Percentiles rank a stretch among this genome's conserved stretches.
Evolutionary conservation across 2,888 invertebrate species (phyloP).

Genomic region (Cataglyphis cursor): DNA sequence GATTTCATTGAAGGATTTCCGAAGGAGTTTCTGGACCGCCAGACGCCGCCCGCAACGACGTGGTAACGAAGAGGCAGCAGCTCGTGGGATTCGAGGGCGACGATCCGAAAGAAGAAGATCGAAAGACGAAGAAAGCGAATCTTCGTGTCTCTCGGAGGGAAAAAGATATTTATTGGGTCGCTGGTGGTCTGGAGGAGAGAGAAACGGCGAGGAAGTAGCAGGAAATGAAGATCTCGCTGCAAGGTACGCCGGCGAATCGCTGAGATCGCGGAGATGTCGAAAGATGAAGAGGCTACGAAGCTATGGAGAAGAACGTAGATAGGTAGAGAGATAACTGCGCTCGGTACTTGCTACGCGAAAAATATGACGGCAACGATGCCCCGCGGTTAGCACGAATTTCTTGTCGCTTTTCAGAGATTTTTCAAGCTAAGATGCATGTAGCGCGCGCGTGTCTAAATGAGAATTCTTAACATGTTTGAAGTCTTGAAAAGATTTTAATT

Average conservation of each 20-base stretch:
- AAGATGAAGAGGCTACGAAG: conserved; percentile 1
- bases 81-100: conserved; percentile 50
- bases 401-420: conserved; percentile 14
- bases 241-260: conserved; percentile 29
- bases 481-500: not conserved
- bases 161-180: conserved; percentile 55
- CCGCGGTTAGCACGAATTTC: conserved; percentile 18
- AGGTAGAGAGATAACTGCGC: conserved; percentile 31
- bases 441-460: not conserved
- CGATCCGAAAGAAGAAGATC: conserved; percentile 17
- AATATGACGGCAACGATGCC: not conserved
- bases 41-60: conserved; percentile 37
- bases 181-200: conserved; percentile 32
- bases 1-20: conserved; percentile 72
- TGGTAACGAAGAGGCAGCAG: conserved; percentile 46
- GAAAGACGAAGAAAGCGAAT: conserved; percentile 23
- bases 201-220: conserved; percentile 33
- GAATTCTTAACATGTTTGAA: conserved; percentile 25
- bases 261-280: conserved; percentile 23
- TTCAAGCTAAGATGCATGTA: not conserved
- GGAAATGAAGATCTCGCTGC: conserved; percentile 55
- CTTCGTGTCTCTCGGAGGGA: conserved; percentile 36
- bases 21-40: conserved; percentile 18
- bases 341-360: conserved; percentile 11
- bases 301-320: not conserved